Percentiles rank a stretch among this genome's conserved stretches.
These are phyloP conservation scores for Odobenus rosmarus DNA, from an alignment of 2,113 vertebrate species.

Conservation along the genomic window DNA sequence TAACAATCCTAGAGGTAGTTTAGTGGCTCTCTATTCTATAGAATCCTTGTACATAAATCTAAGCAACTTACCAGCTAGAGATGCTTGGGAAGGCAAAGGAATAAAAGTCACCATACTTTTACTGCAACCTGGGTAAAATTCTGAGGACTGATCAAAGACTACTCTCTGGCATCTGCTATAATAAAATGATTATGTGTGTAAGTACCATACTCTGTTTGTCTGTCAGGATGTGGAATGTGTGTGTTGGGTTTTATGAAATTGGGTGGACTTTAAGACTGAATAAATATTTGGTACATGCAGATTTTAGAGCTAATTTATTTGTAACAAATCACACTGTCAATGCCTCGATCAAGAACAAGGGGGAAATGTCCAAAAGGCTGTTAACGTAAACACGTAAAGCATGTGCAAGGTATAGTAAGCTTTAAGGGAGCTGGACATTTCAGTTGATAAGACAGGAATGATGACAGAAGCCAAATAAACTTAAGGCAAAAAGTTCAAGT, in stretches of 20 bases:
- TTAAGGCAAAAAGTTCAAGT: conserved; percentile 76
- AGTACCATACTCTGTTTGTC: not conserved
- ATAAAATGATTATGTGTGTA: not conserved
- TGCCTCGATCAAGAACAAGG: not conserved
- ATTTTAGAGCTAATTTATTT: conserved; percentile 53
- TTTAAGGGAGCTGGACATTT: conserved; percentile 12
- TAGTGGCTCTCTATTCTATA: not conserved
- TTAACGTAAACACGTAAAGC: conserved; percentile 1
- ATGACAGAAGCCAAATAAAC: conserved; percentile 65
- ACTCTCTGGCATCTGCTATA: not conserved
- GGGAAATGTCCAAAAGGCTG: not conserved
- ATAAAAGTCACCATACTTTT: not conserved
- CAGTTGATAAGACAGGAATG: conserved; percentile 59
- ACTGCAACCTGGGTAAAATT: not conserved
- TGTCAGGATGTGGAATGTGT: not conserved
- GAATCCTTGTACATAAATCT: not conserved
- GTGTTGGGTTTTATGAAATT: not conserved
- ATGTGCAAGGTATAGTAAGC: not conserved
- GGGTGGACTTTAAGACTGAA: not conserved
- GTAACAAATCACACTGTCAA: conserved; percentile 1
- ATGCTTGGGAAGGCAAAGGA: conserved; percentile 25
- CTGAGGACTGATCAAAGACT: not conserved
- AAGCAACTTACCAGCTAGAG: not conserved
- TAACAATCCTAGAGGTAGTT: not conserved
- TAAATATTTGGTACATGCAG: not conserved